Conservation (phyloP, 2,797 vertebrate species). For the Crax fasciolata region DNA sequence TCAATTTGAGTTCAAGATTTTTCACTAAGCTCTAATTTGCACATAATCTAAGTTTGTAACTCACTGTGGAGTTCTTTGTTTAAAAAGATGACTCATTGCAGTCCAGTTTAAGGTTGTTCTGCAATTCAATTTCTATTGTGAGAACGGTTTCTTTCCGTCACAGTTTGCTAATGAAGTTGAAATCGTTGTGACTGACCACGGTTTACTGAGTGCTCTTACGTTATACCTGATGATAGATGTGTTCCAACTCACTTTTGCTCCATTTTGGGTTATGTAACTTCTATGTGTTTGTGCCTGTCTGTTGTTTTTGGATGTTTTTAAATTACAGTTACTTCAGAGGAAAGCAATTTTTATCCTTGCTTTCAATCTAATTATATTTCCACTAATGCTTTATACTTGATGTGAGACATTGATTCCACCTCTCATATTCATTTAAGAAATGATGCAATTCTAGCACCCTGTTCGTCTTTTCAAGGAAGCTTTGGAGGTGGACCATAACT, state of each 20-base stretch:
- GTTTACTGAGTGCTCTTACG: not conserved
- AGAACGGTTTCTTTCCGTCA: slow-evolving; percentile 27
- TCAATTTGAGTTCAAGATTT: not conserved
- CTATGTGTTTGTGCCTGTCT: not conserved
- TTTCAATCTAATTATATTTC: not conserved
- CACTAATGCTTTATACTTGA: not conserved
- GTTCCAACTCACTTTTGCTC: not conserved
- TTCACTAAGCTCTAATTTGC: not conserved
- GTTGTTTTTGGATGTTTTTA: not conserved
- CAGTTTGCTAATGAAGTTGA: not conserved
- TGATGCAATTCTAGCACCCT: not conserved
- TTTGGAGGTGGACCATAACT: not conserved
- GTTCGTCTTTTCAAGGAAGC: not conserved
- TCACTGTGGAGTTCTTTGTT: not conserved
- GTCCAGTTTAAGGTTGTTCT: not conserved
- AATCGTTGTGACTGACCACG: not conserved
- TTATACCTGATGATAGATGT: not conserved
- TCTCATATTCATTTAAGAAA: not conserved
- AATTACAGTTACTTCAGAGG: not conserved
- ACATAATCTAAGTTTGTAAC: not conserved
- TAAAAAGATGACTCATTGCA: not conserved
- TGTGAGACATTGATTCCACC: not conserved
- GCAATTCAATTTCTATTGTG: not conserved
- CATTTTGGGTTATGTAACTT: not conserved
- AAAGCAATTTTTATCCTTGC: not conserved